These are phyloP conservation scores for Clusia tigrina DNA, from an alignment of 2,888 invertebrate species.

Conservation along the genomic window DNA sequence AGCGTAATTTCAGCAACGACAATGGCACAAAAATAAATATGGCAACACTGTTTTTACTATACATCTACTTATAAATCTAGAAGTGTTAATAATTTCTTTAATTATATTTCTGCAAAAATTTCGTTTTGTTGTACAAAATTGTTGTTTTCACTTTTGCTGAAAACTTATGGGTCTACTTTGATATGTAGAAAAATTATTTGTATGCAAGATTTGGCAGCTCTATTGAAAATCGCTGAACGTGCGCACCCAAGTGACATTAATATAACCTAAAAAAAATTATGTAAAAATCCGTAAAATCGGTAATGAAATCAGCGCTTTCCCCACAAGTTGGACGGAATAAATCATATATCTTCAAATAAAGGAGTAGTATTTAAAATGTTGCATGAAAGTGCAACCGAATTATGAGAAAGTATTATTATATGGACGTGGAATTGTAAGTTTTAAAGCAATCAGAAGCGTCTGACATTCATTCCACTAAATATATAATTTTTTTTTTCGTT, in stretches of 20 bases:
- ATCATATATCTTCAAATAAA: not conserved
- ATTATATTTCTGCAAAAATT: too few species aligned
- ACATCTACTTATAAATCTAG: too few species aligned
- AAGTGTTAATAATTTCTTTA: too few species aligned
- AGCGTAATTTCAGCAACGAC: too few species aligned
- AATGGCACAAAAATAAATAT: too few species aligned
- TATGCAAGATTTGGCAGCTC: too few species aligned
- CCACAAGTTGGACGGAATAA: not conserved
- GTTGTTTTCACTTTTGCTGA: too few species aligned
- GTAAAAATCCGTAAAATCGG: not conserved
- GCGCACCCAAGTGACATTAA: not conserved
- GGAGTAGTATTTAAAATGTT: not conserved
- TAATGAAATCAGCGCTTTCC: not conserved
- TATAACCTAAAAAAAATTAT: not conserved
- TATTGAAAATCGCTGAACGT: not conserved
- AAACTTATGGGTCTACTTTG: too few species aligned
- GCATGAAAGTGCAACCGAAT: conserved; percentile 35
- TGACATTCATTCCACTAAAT: not conserved
- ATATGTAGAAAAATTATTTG: too few species aligned
- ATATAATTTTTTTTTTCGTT: not conserved
- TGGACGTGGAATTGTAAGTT: conserved; percentile 69
- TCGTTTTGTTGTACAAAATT: too few species aligned
- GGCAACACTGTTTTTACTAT: too few species aligned
- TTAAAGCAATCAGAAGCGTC: conserved; percentile 24
- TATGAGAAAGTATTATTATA: conserved; percentile 66